Evolutionary conservation across 2,888 invertebrate genomes (phyloP), one percentile per base, ranked within the genome.

Genomic region (Torymus auratus): DNA sequence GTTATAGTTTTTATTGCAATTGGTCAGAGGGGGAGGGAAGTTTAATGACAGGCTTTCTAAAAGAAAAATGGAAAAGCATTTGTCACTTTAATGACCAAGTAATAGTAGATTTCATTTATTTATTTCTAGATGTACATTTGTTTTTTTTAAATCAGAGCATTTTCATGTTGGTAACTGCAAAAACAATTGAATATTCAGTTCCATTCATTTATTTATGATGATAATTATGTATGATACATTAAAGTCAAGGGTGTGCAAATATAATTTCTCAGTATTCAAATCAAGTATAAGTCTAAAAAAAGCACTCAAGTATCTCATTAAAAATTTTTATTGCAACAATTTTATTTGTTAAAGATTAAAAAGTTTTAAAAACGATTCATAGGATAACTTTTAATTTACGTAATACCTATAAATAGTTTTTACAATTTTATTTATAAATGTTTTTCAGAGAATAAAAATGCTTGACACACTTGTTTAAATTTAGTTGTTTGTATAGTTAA

Each of bases 51-150:
- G 61, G 20, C 17, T 61, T 61, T 20, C 2, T 15, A 13, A 12
- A 23, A 61, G 61, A 61, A 20, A 61, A 61, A 61, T 61, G 20
- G 61, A 61, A 20, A 61, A 14, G 20, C 23, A 61, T 61, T 61
- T 61, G 61, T 61, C 61, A 61, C 20, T 61, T 61, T 61, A 20
- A 20, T 20, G 3, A 17, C 2, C 61, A 20, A 20, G 61, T 4
- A 13, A 13, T 20, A 61, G 20, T 20, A 20, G 61, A 5, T 20
- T 61, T 61, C 20, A 61, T 61, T 61, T 20, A 61, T 61, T 11
- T 20, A 61, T 61, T 13, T 20, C 5, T 61, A 7, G 7, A 41
- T 41, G 7, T 41, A 1, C 41, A 7, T 7, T 41, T 41, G 5
- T 41, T 41, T 41, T 41, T 41, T 41, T 41, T 10, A 41, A 41